Percentiles rank a stretch among this genome's conserved stretches.
Conservation (phyloP, 2,888 invertebrate genomes). For the Drosophila affinis region DNA sequence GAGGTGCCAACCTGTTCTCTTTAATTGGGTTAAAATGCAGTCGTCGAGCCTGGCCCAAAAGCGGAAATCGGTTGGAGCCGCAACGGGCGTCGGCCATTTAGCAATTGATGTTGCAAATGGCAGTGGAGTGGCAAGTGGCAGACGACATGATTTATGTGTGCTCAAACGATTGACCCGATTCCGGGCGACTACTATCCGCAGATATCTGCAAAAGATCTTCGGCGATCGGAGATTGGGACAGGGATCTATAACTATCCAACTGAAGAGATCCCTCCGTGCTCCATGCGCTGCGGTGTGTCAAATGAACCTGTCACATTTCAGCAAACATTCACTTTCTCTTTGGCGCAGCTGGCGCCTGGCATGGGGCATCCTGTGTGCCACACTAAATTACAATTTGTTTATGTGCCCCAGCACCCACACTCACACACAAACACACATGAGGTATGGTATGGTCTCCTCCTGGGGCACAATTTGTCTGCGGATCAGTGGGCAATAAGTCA, state of each 20-base stretch:
- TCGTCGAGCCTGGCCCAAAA: constrained; percentile 67
- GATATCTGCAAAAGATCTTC: neutral
- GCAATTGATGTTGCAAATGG: constrained; percentile 50
- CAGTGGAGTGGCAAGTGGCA: constrained; percentile 26
- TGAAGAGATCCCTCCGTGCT: neutral
- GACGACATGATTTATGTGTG: constrained; percentile 68
- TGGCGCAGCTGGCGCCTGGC: constrained; percentile 70
- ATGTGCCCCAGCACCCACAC: constrained; percentile 75
- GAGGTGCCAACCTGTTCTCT: constrained; percentile 77
- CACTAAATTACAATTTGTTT: constrained; percentile 80
- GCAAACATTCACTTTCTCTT: constrained; percentile 82
- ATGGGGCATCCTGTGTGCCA: constrained; percentile 41
- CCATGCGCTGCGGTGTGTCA: constrained; percentile 50
- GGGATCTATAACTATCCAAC: neutral
- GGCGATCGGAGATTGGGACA: neutral
- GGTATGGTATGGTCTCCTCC: constrained; percentile 49
- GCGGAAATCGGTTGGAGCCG: constrained; percentile 62
- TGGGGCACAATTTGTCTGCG: constrained; percentile 72
- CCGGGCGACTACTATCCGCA: constrained; percentile 7
- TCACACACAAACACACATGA: constrained; percentile 32
- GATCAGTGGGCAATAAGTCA: constrained; percentile 80
- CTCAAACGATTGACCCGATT: constrained; percentile 39
- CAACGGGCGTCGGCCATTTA: constrained; percentile 72
- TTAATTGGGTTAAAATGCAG: constrained; percentile 77
- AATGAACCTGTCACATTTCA: constrained; percentile 81